A percentile compares a stretch with the other conserved stretches of the same genome.
These are phyloP conservation scores for Trissolcus basalis DNA, from an alignment of 1,140 invertebrate species.

Conservation along the genomic window DNA sequence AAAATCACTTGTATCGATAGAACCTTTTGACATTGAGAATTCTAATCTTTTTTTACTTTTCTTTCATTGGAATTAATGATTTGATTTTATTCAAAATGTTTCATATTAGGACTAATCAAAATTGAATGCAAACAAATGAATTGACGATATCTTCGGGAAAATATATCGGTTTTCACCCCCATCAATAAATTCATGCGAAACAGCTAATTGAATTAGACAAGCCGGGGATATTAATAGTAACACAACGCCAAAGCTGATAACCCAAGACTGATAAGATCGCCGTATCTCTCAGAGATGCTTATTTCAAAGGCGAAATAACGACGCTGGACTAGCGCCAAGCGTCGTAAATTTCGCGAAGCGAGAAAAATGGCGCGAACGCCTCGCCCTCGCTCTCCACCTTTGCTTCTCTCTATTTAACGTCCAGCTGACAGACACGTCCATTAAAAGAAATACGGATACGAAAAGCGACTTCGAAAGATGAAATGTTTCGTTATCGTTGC, in stretches of 20 bases:
- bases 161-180: too few relatives aligned
- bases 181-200: constrained; percentile 3
- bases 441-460: constrained; percentile 59
- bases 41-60: too few relatives aligned
- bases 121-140: too few relatives aligned
- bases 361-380: constrained; percentile 73
- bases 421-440: constrained; percentile 56
- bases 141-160: too few relatives aligned
- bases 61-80: too few relatives aligned
- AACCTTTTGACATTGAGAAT: too few relatives aligned
- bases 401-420: constrained; percentile 61
- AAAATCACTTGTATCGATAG: too few relatives aligned
- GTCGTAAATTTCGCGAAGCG: constrained; percentile 73
- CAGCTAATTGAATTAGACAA: constrained; percentile 45
- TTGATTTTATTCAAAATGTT: too few relatives aligned
- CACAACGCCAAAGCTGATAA: constrained; percentile 67
- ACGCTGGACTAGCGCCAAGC: constrained; percentile 73
- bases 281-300: constrained; percentile 71
- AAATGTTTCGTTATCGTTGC: constrained; percentile 50
- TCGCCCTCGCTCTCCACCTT: constrained; percentile 60
- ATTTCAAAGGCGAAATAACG: constrained; percentile 74
- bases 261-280: constrained; percentile 69
- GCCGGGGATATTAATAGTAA: constrained; percentile 40
- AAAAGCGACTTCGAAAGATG: constrained; percentile 51
- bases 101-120: too few relatives aligned